Conservation (phyloP, 2,797 vertebrate species). For the Champsocephalus gunnari region DNA sequence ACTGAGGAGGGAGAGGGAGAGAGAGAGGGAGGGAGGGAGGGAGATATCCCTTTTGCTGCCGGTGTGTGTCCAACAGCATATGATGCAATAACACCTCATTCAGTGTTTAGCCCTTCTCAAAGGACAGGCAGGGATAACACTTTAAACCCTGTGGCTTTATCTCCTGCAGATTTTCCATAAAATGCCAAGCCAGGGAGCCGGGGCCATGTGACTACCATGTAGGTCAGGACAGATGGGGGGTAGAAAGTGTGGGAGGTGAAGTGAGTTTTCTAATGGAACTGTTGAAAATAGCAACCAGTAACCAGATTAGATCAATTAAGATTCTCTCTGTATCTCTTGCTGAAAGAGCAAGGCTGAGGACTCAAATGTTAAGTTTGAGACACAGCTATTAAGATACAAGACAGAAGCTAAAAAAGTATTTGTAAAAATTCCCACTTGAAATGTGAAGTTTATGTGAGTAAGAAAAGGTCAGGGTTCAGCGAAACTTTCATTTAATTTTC, state of each 20-base stretch:
- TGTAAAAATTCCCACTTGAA: slow-evolving; percentile 1
- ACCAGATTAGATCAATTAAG: slow-evolving; percentile 87
- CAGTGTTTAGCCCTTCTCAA: slow-evolving; percentile 83
- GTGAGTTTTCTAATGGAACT: slow-evolving; percentile 79
- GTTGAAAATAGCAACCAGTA: slow-evolving; percentile 86
- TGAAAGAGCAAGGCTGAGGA: slow-evolving; percentile 49
- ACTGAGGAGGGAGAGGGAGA: slow-evolving; percentile 72
- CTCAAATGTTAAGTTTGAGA: slow-evolving; percentile 32
- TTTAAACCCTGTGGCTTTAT: slow-evolving; percentile 86
- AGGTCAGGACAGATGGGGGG: slow-evolving; percentile 85
- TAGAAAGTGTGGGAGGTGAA: slow-evolving; percentile 71
- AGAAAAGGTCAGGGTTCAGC: slow-evolving; percentile 22
- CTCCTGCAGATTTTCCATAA: slow-evolving; percentile 88
- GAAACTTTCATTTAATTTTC: neutral
- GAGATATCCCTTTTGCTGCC: slow-evolving; percentile 79
- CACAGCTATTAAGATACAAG: slow-evolving; percentile 2
- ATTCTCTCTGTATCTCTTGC: slow-evolving; percentile 75
- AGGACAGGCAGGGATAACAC: slow-evolving; percentile 84
- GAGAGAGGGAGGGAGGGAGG: slow-evolving; percentile 60
- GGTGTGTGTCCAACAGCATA: slow-evolving; percentile 79
- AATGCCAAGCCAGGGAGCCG: slow-evolving; percentile 82
- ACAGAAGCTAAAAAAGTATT: slow-evolving; percentile 13
- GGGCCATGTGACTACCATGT: slow-evolving; percentile 88
- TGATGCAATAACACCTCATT: slow-evolving; percentile 85
- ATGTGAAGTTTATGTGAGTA: slow-evolving; percentile 36